phyloP scores from a whole-genome alignment of 2,888 invertebrate species.

The Cheilosia vernalis region DNA sequence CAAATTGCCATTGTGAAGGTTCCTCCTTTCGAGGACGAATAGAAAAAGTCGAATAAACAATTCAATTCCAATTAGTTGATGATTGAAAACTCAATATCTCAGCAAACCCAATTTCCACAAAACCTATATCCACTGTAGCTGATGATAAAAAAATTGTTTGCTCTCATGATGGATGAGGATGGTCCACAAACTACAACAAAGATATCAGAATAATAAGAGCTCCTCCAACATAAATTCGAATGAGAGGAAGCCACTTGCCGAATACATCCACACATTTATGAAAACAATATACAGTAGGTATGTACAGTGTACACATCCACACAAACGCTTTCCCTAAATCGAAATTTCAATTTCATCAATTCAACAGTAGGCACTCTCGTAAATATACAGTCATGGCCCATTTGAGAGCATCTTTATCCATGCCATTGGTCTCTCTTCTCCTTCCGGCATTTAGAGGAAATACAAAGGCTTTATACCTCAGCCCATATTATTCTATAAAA shows the following conservation, averaged over 20 bases:
- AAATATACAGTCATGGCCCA: not conserved
- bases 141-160: constrained; percentile 15
- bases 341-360: constrained; percentile 46
- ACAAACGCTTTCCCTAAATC: not conserved
- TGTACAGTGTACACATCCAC: not conserved
- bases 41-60: no score
- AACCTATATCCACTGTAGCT: not conserved
- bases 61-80: no score
- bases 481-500: constrained; percentile 20
- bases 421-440: not conserved
- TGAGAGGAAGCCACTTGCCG: not conserved
- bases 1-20: no score
- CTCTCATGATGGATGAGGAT: constrained; percentile 9
- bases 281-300: not conserved
- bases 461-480: not conserved
- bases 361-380: not conserved
- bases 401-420: not conserved
- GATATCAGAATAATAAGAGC: constrained; percentile 2
- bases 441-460: not conserved
- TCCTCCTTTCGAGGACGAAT: no score
- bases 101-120: not conserved
- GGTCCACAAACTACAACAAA: not conserved
- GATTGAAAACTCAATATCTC: no score
- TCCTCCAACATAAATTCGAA: constrained; percentile 24
- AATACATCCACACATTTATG: constrained; percentile 14